Base-by-base conservation (phyloP, 2,888 invertebrate genomes). In the Cephus rjabovi region DNA sequence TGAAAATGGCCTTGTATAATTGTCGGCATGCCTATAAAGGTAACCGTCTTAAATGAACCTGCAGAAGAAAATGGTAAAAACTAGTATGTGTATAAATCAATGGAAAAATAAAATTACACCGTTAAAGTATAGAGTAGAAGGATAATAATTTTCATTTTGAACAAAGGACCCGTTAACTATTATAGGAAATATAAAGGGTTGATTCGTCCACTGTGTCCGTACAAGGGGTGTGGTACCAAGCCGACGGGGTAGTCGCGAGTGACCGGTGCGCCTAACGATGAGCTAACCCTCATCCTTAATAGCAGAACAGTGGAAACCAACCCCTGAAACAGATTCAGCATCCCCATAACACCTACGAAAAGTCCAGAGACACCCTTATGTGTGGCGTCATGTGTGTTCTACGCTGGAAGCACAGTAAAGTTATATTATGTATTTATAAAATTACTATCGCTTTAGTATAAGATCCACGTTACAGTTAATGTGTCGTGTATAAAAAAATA, bases 201-300 rank as follows among this genome's bases (percentile, higher is more conserved):
- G 89, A 90, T 91, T 91, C 90, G 56, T 56, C 6, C 23, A 23
- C 23, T 56, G 56, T 56, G 23, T 30, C 15, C 40, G 40, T 89
- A 87, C 86, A 89, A 87, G 87, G 87, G 85, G 88, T 31, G 71
- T 9, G 30, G 4, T 34, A 34, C 12, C 23, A 34, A 71, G 71
- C 31, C 31, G 31, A 31, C 33, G 87, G 87, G 87, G 86, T 87
- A 87, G 86, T 83, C 56, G 56, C 23, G 56, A 90, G 90, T 91
- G 91, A 90, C 91, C 91, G 90, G 91, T 91, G 91, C 89, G 86
- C 88, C 87, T 90, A 90, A 91, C 90, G 91, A 90, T 88, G 30
- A 31, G 74, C 68, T 73, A 71, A 74, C 74, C 74, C 77, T 81
- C 71, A 56, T 74, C 6, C 23, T 56, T 56, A 23, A 56, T 56